A percentile compares a stretch with the other conserved stretches of the same genome.
Evolutionary conservation across 2,113 vertebrate species (phyloP).

Genomic region (Oryzias celebensis): DNA sequence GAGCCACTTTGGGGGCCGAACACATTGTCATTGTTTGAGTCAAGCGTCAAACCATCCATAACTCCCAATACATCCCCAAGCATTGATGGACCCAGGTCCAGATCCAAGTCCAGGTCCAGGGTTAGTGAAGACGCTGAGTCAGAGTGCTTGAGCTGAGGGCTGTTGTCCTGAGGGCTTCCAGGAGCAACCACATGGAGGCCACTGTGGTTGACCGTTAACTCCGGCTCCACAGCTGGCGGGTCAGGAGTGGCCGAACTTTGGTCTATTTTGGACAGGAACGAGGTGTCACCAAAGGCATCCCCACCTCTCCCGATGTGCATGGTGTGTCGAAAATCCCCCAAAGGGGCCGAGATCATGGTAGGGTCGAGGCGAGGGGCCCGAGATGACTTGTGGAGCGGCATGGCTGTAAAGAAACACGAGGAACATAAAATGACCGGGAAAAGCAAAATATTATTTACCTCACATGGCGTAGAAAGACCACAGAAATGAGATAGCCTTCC

Average conservation of each 20-base stretch:
- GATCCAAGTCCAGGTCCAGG: conserved; percentile 83
- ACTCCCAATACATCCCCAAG: conserved; percentile 83
- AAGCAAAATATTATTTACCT: not conserved
- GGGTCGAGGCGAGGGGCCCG: conserved; percentile 80
- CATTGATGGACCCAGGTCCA: conserved; percentile 82
- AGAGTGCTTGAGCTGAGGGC: conserved; percentile 54
- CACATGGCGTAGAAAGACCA: not conserved
- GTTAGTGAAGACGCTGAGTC: conserved; percentile 74
- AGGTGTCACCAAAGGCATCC: conserved; percentile 88
- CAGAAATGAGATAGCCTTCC: not conserved
- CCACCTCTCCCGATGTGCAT: conserved; percentile 89
- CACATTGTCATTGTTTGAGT: conserved; percentile 47
- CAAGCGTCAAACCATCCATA: conserved; percentile 75
- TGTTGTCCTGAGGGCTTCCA: conserved; percentile 25
- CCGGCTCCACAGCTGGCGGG: conserved; percentile 27
- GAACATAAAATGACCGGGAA: not conserved
- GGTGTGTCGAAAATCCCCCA: conserved; percentile 89
- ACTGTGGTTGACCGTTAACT: conserved; percentile 30
- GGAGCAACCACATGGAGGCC: conserved; percentile 25
- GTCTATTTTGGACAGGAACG: conserved; percentile 83
- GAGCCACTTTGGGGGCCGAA: conserved; percentile 36
- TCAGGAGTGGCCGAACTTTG: conserved; percentile 57
- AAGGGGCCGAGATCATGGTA: conserved; percentile 85
- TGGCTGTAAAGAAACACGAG: conserved; percentile 52
- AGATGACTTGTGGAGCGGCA: conserved; percentile 86